Evolutionary conservation across 1,140 invertebrate genomes (phyloP).

Genomic region (Lutraria rhynchaena): DNA sequence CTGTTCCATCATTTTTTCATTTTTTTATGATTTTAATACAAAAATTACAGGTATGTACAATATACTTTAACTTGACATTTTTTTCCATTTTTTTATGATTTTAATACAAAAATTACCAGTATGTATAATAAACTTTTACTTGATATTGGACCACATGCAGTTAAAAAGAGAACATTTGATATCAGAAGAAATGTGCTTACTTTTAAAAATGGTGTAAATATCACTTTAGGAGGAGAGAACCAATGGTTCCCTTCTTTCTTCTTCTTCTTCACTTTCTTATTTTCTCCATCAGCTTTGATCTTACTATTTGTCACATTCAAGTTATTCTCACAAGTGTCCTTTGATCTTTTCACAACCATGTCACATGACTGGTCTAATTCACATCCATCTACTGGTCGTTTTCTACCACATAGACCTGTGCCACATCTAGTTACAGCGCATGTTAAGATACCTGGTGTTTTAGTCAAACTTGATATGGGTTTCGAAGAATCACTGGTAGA

Average conservation of each 20-base stretch:
- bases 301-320: background rate
- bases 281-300: background rate
- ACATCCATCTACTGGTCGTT: slow-evolving; percentile 2
- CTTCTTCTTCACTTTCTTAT: slow-evolving; percentile 81
- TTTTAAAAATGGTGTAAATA: slow-evolving; percentile 91
- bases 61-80: no score
- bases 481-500: no score
- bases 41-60: no score
- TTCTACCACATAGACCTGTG: background rate
- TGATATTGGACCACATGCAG: no score
- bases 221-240: slow-evolving; percentile 90
- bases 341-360: slow-evolving; percentile 15
- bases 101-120: no score
- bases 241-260: slow-evolving; percentile 82
- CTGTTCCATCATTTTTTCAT: no score
- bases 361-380: background rate
- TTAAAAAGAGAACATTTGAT: no score
- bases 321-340: background rate
- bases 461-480: no score
- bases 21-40: no score
- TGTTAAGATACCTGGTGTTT: no score
- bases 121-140: no score
- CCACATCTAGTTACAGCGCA: background rate
- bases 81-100: no score
- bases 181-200: slow-evolving; percentile 79